A percentile compares a stretch with the other conserved stretches of the same genome.
phyloP scores from a whole-genome alignment of 2,113 vertebrate genomes.

The Orthonyx spaldingii region DNA sequence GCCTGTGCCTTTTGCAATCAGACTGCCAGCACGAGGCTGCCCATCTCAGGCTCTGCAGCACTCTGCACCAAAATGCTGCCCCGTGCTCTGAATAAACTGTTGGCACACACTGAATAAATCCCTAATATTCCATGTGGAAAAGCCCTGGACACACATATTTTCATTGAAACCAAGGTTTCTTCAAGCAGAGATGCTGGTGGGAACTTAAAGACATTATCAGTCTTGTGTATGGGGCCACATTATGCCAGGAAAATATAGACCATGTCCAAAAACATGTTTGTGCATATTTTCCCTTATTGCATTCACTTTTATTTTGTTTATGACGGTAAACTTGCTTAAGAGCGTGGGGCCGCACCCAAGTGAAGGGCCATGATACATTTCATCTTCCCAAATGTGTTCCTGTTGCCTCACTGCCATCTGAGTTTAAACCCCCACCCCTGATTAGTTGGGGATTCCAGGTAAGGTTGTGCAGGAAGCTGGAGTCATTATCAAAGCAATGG shows the following conservation, averaged over 20 bases:
- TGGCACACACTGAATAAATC: neutral
- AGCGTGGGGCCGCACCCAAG: fast-evolving
- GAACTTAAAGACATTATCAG: neutral
- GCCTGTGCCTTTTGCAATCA: neutral
- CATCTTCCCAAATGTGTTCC: neutral
- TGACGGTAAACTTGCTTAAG: neutral
- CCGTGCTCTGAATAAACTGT: fast-evolving
- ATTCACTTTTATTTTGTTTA: neutral
- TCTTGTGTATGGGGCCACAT: neutral
- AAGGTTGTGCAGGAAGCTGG: neutral
- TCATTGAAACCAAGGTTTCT: neutral
- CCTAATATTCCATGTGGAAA: neutral
- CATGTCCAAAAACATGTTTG: neutral
- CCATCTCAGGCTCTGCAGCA: neutral
- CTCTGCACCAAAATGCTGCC: fast-evolving
- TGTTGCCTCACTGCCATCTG: neutral
- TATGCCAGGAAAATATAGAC: neutral
- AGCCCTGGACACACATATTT: neutral
- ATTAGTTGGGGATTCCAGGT: neutral
- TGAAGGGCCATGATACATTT: neutral
- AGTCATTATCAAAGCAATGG: neutral
- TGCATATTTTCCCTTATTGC: neutral
- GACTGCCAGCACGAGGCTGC: fast-evolving
- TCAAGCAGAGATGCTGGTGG: neutral
- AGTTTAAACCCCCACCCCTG: fast-evolving